Evolutionary conservation across 2,113 vertebrate species (phyloP), one percentile per base, ranked within the genome.

Genomic region (Ramphastos sulfuratus): DNA sequence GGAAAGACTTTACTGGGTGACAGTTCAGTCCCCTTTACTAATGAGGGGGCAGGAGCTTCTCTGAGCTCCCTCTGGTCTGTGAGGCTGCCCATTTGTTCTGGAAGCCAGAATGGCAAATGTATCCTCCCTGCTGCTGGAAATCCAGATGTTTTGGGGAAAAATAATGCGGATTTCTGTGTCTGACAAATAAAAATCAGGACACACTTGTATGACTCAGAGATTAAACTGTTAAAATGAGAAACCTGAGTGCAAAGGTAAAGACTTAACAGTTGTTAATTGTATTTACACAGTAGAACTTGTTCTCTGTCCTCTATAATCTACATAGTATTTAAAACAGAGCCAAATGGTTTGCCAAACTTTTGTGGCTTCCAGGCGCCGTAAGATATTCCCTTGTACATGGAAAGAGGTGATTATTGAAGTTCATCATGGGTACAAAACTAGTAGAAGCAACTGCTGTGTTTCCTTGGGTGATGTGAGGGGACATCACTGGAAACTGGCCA

Each of bases 211-310:
- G 71, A 55, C 55, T 82, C 46, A 27, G 74, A 90, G 82, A 85
- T 86, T 73, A 89, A 84, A 74, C 64, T 92, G 73, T 91, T 94
- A 87, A 94, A 94, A 71, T 79, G 21, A 94, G 87, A 94, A 92
- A 46, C 59, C 70, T n/a, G 33, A 91, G 74, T 86, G 89, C 88
- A 92, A 80, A 92, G 94, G 82, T 94, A 92, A 92, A 76, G 88
- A 85, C 91, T 82, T 88, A 95, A 84, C 82, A 74, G 89, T 88
- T 82, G 63, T 95, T 96, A 96, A 95, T 92, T 95, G 80, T 96
- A 65, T 96, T 95, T 95, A 94, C 92, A 74, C 88, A 96, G 91
- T 85, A 96, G 82, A 93, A 96, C 96, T 95, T 96, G 95, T 97
- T 95, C 89, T 85, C 85, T 91, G 70, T 95, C 78, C 78, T 95